phyloP scores from a whole-genome alignment of 2,797 vertebrate species.

The Mormyrus proboscirostris region DNA sequence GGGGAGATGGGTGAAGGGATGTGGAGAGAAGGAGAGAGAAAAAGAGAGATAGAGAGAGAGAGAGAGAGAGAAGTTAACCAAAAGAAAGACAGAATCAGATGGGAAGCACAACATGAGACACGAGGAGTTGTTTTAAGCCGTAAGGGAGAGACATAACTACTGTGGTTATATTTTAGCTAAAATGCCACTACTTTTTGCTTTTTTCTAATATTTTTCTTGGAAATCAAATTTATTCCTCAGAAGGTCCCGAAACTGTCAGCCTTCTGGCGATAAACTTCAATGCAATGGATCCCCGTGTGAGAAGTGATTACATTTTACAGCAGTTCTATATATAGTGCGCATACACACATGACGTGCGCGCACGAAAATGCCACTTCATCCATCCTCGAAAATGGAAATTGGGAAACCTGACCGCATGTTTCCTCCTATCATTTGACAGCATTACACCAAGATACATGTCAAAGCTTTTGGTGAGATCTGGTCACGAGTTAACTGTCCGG shows the following conservation, averaged over 20 bases:
- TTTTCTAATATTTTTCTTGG: not conserved
- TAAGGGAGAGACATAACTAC: not conserved
- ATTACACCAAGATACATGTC: conserved; percentile 1
- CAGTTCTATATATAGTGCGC: not conserved
- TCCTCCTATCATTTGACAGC: conserved; percentile 14
- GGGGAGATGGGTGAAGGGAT: not conserved
- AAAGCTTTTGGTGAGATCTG: conserved; percentile 7
- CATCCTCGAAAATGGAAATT: not conserved
- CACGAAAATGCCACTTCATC: not conserved
- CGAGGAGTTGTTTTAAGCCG: not conserved
- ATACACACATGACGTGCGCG: not conserved
- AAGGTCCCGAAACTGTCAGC: not conserved
- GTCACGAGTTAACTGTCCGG: not conserved
- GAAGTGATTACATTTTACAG: not conserved
- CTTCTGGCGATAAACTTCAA: not conserved
- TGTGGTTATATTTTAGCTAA: not conserved
- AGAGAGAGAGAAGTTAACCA: not conserved
- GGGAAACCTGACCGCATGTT: not conserved
- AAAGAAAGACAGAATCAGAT: not conserved
- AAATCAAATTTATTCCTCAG: not conserved
- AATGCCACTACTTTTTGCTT: not conserved
- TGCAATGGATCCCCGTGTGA: not conserved
- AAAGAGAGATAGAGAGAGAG: not conserved
- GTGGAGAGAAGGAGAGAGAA: not conserved
- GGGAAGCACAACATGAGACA: not conserved